Conservation (phyloP, 2,113 vertebrate genomes). For the Tilapia sparmanii region DNA sequence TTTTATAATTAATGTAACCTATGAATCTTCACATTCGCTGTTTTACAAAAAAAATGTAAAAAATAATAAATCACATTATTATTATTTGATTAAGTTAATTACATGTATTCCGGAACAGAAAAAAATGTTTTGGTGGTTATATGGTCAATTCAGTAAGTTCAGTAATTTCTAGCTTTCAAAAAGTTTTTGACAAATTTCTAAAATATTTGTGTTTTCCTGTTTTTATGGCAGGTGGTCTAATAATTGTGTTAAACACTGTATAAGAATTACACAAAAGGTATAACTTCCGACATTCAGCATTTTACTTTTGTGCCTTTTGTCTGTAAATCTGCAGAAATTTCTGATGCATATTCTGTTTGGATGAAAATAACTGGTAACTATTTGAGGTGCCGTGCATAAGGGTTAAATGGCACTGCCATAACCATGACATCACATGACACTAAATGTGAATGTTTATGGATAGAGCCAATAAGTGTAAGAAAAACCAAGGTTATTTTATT, state of each 20-base stretch:
- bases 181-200: background rate
- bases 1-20: background rate
- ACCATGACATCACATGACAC: background rate
- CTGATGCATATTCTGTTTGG: background rate
- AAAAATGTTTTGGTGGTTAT: background rate
- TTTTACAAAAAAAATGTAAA: accelerated
- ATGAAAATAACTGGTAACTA: background rate
- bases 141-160: background rate
- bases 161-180: background rate
- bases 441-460: background rate
- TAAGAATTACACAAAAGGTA: background rate
- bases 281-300: background rate
- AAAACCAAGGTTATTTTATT: background rate
- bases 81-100: background rate
- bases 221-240: background rate
- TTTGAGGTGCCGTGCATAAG: background rate
- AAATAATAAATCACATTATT: background rate
- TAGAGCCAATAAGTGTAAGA: background rate
- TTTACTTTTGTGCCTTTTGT: background rate
- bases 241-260: background rate
- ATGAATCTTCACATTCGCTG: background rate
- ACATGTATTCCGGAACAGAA: background rate
- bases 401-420: background rate
- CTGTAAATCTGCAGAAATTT: background rate
- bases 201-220: background rate